Percentiles rank a stretch among this genome's conserved stretches.
These are phyloP conservation scores for Psylliodes chrysocephalus DNA, from an alignment of 2,888 invertebrate genomes.

Conservation along the genomic window DNA sequence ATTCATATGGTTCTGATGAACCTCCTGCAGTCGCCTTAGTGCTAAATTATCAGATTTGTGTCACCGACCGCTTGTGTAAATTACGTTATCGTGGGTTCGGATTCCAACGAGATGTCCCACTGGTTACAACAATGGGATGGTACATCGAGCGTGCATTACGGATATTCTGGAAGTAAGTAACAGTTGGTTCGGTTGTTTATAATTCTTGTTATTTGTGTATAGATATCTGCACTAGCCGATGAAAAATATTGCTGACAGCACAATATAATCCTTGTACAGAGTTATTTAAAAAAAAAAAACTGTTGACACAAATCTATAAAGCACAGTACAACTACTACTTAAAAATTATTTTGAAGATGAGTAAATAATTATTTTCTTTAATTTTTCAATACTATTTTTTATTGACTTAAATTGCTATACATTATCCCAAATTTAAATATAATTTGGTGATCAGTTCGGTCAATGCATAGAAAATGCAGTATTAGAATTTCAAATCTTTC, in stretches of 20 bases:
- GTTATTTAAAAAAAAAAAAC: neutral
- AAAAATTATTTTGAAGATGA: too few relatives aligned
- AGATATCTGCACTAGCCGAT: neutral
- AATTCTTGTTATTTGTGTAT: constrained; percentile 5
- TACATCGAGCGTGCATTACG: constrained; percentile 31
- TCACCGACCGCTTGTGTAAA: constrained; percentile 53
- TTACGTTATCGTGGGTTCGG: constrained; percentile 48
- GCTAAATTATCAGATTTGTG: constrained; percentile 58
- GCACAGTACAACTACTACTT: too few relatives aligned
- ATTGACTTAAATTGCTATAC: too few relatives aligned
- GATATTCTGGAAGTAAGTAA: constrained; percentile 26
- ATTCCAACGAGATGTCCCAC: constrained; percentile 44
- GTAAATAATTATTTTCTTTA: too few relatives aligned
- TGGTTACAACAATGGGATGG: constrained; percentile 37
- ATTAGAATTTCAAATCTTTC: too few relatives aligned
- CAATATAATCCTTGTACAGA: too few relatives aligned
- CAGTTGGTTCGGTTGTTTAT: constrained; percentile 20
- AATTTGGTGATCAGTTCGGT: too few relatives aligned
- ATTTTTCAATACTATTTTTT: too few relatives aligned
- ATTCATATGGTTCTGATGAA: constrained; percentile 51
- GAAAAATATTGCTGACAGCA: constrained; percentile 2
- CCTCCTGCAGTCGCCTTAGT: constrained; percentile 46
- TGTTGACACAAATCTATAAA: too few relatives aligned
- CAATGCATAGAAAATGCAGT: too few relatives aligned
- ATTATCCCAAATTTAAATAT: too few relatives aligned